Evolutionary conservation across 2,113 vertebrate species (phyloP).

Genomic region (Desmodus rotundus): DNA sequence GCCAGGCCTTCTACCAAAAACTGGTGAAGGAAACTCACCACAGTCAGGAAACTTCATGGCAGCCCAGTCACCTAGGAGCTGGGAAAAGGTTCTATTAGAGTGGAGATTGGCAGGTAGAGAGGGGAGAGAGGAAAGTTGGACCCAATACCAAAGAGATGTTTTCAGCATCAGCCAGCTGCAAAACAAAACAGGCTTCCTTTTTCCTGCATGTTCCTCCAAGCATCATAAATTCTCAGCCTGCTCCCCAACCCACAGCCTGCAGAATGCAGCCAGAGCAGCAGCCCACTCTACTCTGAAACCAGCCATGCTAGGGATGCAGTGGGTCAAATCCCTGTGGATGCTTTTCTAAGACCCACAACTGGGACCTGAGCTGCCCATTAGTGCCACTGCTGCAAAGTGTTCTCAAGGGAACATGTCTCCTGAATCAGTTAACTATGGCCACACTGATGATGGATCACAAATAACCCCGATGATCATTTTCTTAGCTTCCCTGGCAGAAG

Average conservation of each 20-base stretch:
- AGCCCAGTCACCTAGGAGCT: constrained; percentile 2
- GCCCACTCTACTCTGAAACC: neutral
- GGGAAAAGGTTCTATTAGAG: constrained; percentile 10
- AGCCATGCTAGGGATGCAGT: neutral
- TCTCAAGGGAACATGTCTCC: neutral
- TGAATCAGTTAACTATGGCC: neutral
- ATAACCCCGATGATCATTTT: neutral
- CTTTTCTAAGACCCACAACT: neutral
- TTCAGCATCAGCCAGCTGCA: constrained; percentile 53
- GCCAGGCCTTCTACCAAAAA: constrained; percentile 1
- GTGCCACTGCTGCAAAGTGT: neutral
- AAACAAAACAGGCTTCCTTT: constrained; percentile 38
- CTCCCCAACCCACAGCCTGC: constrained; percentile 34
- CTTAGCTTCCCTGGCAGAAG: neutral
- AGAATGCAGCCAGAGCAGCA: neutral
- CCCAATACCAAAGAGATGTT: constrained; percentile 52
- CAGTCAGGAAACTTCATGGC: constrained; percentile 60
- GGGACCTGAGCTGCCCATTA: neutral
- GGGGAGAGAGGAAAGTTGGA: neutral
- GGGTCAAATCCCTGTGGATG: neutral
- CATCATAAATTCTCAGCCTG: constrained; percentile 34
- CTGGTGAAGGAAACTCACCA: constrained; percentile 42
- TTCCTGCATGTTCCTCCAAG: constrained; percentile 43
- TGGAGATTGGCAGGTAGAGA: constrained; percentile 38
- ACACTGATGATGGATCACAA: neutral